Conservation (phyloP, 2,113 vertebrate species). For the Terrapene triunguis region DNA sequence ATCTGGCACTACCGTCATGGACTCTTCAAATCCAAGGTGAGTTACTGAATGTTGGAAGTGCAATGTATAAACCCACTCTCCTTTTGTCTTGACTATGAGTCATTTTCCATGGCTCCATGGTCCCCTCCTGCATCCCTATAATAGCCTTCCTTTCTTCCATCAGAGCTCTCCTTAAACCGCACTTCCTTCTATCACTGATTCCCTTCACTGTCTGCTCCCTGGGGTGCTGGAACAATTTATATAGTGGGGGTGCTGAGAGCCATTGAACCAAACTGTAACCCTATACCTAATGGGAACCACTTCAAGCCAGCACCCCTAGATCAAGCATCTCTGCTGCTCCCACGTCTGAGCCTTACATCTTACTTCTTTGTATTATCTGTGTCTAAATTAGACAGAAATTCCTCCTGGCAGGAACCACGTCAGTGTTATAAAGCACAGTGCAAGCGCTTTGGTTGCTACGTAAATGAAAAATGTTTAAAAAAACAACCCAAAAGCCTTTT, state of each 20-base stretch:
- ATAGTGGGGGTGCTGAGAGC: too few species aligned
- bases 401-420: background rate
- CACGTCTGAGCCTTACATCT: background rate
- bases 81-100: background rate
- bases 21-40: conserved; percentile 87
- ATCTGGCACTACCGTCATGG: conserved; percentile 85
- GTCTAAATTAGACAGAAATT: background rate
- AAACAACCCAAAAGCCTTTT: background rate
- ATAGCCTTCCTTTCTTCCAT: background rate
- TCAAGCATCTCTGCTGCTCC: background rate
- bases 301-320: too few species aligned
- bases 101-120: background rate
- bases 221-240: too few species aligned
- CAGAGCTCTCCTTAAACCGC: background rate
- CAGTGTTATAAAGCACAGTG: background rate
- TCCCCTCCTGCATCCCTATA: background rate
- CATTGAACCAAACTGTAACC: too few species aligned
- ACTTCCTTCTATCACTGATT: background rate
- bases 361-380: background rate
- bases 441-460: background rate
- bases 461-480: background rate
- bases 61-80: background rate
- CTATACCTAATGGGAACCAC: too few species aligned
- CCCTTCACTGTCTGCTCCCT: background rate
- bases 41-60: background rate